Conservation (phyloP, 1,140 invertebrate genomes). For the Trypoxylus dichotomus region DNA sequence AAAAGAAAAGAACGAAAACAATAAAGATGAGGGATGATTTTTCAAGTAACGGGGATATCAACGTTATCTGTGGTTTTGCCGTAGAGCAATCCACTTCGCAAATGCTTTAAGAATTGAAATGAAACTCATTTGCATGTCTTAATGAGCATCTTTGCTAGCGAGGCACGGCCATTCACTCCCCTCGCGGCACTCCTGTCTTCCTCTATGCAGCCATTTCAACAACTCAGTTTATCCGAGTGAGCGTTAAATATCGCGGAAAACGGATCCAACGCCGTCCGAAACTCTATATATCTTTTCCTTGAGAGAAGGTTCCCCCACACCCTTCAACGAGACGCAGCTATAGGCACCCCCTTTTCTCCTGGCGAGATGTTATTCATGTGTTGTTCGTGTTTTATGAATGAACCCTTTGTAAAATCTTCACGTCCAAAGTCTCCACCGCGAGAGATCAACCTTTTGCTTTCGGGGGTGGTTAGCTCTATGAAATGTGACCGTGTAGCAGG, state of each 20-base stretch:
- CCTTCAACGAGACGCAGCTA: conserved; percentile 10
- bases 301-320: background rate
- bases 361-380: conserved; percentile 52
- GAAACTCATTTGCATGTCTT: conserved; percentile 50
- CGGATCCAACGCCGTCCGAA: conserved; percentile 36
- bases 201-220: conserved; percentile 42
- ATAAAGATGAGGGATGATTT: conserved; percentile 24
- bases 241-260: conserved; percentile 39
- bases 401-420: conserved; percentile 52
- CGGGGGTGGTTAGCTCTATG: background rate
- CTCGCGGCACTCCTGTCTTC: background rate
- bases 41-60: conserved; percentile 11
- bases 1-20: background rate
- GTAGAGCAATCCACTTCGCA: conserved; percentile 43
- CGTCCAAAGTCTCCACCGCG: conserved; percentile 46
- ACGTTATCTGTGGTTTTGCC: conserved; percentile 36
- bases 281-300: conserved; percentile 29
- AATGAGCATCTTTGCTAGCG: conserved; percentile 49
- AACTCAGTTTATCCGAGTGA: conserved; percentile 44
- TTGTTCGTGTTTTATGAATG: conserved; percentile 55
- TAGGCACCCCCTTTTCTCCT: conserved; percentile 33
- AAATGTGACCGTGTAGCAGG: conserved; percentile 14
- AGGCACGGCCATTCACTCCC: conserved; percentile 34
- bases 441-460: conserved; percentile 9
- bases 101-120: conserved; percentile 48